A percentile compares a stretch with the other conserved stretches of the same genome.
These are phyloP conservation scores for Smittia sp. DNA, from an alignment of 2,888 invertebrate genomes.

Conservation along the genomic window DNA sequence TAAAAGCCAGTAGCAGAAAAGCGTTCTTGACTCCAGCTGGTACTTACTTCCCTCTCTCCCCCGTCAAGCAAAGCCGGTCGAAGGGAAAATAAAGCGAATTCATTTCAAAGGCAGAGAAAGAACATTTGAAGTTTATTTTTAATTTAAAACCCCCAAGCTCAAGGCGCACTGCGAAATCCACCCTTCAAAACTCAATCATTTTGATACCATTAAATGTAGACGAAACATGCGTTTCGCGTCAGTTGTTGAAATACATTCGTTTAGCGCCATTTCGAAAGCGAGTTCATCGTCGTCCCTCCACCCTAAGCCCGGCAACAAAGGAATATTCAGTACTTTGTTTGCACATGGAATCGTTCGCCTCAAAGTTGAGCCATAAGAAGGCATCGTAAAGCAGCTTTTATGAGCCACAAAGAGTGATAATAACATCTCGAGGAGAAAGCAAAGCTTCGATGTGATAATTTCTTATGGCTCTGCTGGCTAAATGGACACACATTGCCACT, in stretches of 20 bases:
- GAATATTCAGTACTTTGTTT: not conserved
- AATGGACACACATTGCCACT: conserved; percentile 24
- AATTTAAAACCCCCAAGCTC: conserved; percentile 36
- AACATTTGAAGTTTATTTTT: conserved; percentile 36
- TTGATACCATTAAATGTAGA: conserved; percentile 16
- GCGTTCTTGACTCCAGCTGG: conserved; percentile 39
- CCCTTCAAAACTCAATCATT: conserved; percentile 38
- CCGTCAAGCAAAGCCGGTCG: not conserved
- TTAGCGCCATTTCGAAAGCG: not conserved
- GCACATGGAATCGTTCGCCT: not conserved
- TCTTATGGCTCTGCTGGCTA: not conserved
- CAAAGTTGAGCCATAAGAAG: not conserved
- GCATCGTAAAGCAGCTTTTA: conserved; percentile 30
- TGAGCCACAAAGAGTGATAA: conserved; percentile 36
- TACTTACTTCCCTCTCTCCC: conserved; percentile 16
- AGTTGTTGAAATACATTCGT: not conserved
- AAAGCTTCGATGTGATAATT: conserved; percentile 38
- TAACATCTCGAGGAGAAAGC: conserved; percentile 22
- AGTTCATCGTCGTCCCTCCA: too few relatives aligned
- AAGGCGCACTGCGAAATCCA: not conserved
- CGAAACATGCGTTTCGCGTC: conserved; percentile 5
- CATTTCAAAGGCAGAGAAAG: not conserved
- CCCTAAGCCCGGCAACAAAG: too few relatives aligned
- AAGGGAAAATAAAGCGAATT: not conserved
- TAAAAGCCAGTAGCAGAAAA: conserved; percentile 26